Base-by-base conservation (phyloP, 2,113 vertebrate genomes). In the Festucalex cinctus region DNA sequence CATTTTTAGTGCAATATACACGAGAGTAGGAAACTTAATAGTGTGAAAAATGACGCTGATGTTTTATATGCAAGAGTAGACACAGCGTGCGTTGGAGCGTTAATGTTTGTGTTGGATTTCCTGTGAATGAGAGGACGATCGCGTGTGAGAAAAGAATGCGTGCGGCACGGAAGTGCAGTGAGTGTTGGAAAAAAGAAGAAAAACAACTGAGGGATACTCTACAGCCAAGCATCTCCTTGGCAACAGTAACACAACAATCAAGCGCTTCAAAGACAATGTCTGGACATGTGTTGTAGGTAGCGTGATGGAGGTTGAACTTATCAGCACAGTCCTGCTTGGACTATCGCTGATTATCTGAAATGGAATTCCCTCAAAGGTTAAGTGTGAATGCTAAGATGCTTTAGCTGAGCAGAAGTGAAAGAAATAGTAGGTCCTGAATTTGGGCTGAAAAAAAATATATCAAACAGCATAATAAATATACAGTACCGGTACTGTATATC, bases 71-170 rank as follows among this genome's bases (percentile, higher is more conserved):
- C 37, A 61, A 1, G 37, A 13, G n/a, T 24, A 37, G 37, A 61
- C 13, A 22, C 16, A 26, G 61, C 61, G 24, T 19, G 39, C 22
- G 39, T 44, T 9, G 41, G 22, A 44, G 39, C 39, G 14, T 44
- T 63, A 26, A 43, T 44, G 61, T 63, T 63, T 63, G 61, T 44
- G 39, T 44, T 26, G 22, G 39, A 63, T 39, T 26, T 63, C 39
- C 61, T 63, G 61, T 63, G 22, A 44, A 44, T 24, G 39, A 57
- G 26, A 48, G 51, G 43, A 22, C 26, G 26, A 19, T 17, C 9
- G 35, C 10, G 32, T 41, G 54, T 59, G 39, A 51, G 24, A 63
- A 28, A 41, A 43, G 61, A 63, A 63, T 63, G 61, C 39, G 10
- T 37, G 39, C 41, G 39, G 61, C 16, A 24, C 39, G 41, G 41